Percentiles rank a stretch among this genome's conserved stretches.
These are phyloP conservation scores for Takifugu flavidus DNA, from an alignment of 2,113 vertebrate species.

Conservation along the genomic window DNA sequence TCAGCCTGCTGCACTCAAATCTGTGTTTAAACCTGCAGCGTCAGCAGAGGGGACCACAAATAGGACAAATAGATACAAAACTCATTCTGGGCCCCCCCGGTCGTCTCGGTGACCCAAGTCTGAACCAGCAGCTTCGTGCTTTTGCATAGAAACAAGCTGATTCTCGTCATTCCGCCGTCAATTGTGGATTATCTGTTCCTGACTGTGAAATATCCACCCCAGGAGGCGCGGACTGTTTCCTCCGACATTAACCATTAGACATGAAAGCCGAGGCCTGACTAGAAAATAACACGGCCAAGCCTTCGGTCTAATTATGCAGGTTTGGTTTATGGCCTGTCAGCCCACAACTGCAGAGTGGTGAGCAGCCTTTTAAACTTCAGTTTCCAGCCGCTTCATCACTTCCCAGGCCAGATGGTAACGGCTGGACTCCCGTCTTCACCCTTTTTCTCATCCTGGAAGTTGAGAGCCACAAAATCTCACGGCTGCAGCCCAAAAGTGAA, in stretches of 20 bases:
- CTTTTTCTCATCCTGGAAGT: constrained; percentile 5
- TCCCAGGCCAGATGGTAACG: constrained; percentile 61
- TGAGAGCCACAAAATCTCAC: background rate
- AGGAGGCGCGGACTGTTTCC: constrained; percentile 37
- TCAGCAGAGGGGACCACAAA: background rate
- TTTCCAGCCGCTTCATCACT: constrained; percentile 51
- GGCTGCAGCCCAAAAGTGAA: too few species aligned
- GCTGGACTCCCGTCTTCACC: constrained; percentile 38
- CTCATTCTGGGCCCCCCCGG: background rate
- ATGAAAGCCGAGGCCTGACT: constrained; percentile 63
- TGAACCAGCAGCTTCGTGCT: constrained; percentile 26
- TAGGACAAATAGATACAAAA: background rate
- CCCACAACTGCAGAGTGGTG: constrained; percentile 15
- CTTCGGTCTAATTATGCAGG: constrained; percentile 60
- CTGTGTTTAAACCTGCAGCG: constrained; percentile 1
- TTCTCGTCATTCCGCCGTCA: constrained; percentile 18
- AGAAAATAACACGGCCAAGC: constrained; percentile 58
- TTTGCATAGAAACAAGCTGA: constrained; percentile 5
- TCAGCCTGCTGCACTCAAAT: constrained; percentile 10
- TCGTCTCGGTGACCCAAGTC: constrained; percentile 38
- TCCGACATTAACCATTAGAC: constrained; percentile 38
- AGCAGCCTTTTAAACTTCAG: constrained; percentile 55
- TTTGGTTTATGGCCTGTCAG: constrained; percentile 61
- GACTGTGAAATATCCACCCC: constrained; percentile 29
- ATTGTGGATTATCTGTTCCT: constrained; percentile 11